Evolutionary conservation across 92 coral and sea anemone genomes (phyloP).

Genomic region (Galaxea fascicularis): DNA sequence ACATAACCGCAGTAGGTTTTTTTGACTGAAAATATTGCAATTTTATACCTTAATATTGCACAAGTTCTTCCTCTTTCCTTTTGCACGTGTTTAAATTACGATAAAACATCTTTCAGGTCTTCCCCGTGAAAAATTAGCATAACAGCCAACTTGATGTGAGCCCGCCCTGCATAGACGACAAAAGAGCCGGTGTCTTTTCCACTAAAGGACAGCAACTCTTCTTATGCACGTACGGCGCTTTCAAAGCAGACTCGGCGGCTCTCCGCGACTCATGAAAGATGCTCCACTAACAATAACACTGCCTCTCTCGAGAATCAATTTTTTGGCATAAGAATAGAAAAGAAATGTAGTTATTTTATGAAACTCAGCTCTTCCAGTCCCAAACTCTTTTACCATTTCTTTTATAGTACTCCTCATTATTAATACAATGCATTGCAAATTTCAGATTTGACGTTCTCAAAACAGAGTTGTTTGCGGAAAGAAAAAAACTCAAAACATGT

Average conservation of each 20-base stretch:
- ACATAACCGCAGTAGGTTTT: neutral
- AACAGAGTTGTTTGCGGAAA: conserved; percentile 1
- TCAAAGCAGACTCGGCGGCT: conserved; percentile 12
- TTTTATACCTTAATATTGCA: neutral
- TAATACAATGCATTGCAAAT: conserved; percentile 2
- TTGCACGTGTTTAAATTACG: conserved; percentile 39
- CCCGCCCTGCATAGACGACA: conserved; percentile 44
- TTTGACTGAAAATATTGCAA: neutral
- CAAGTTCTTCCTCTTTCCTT: neutral
- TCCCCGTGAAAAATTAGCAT: conserved; percentile 37
- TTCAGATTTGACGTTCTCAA: neutral
- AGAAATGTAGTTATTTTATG: neutral
- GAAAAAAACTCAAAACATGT: neutral
- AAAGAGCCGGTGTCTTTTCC: conserved; percentile 49
- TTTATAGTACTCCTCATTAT: conserved; percentile 32
- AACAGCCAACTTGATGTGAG: conserved; percentile 39
- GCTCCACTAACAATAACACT: neutral
- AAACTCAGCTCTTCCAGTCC: neutral
- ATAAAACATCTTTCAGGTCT: neutral
- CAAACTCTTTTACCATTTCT: conserved; percentile 37
- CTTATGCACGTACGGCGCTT: conserved; percentile 10
- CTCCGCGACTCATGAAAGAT: neutral
- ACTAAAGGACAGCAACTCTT: conserved; percentile 14
- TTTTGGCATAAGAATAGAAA: neutral
- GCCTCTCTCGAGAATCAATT: neutral